phyloP scores from a whole-genome alignment of 2,888 invertebrate genomes.

The Apamea monoglypha region DNA sequence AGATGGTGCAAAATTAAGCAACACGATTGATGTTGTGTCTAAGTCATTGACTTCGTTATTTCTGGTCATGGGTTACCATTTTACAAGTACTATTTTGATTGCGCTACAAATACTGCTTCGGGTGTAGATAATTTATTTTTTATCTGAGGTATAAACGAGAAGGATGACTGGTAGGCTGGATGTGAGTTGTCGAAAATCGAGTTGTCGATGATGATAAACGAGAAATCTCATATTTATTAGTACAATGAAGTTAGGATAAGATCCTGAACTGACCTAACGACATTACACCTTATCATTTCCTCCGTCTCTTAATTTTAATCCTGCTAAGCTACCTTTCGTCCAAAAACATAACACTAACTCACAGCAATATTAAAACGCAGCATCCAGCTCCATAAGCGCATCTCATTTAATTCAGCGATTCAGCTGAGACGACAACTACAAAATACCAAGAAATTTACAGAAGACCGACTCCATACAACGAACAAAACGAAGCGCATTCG shows the following conservation, averaged over 20 bases:
- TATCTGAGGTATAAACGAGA: neutral
- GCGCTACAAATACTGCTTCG: neutral
- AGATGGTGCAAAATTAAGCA: neutral
- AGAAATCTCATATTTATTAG: neutral
- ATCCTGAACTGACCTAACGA: neutral
- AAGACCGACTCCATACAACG: neutral
- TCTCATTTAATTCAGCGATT: slow-evolving; percentile 51
- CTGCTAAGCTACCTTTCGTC: slow-evolving; percentile 8
- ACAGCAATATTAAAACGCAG: slow-evolving; percentile 39
- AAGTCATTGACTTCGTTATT: neutral
- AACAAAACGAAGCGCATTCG: neutral
- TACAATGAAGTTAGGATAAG: neutral
- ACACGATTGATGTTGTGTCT: neutral
- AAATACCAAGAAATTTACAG: neutral
- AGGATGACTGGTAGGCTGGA: too few relatives aligned
- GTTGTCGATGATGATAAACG: neutral
- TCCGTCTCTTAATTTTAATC: slow-evolving; percentile 17
- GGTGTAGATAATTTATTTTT: neutral
- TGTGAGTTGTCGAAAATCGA: too few relatives aligned
- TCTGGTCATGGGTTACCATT: neutral
- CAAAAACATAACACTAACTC: slow-evolving; percentile 41
- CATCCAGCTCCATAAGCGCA: slow-evolving; percentile 43
- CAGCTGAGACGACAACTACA: slow-evolving; percentile 20
- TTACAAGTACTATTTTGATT: neutral
- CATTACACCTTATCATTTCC: neutral